These are phyloP conservation scores for Drosophila mayaguana DNA, from an alignment of 2,888 invertebrate species.

Conservation along the genomic window DNA sequence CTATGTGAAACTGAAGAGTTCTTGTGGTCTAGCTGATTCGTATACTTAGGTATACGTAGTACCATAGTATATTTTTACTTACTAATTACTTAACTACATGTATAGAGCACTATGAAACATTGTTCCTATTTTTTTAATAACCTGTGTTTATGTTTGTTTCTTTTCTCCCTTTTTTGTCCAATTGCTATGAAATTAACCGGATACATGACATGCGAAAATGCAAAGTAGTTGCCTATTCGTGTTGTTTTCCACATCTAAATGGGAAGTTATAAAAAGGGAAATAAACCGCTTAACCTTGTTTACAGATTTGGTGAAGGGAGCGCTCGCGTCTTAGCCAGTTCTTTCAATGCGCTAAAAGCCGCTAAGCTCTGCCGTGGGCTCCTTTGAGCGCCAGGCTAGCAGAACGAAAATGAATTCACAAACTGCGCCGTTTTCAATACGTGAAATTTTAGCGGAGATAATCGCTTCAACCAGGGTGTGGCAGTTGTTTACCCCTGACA, in stretches of 20 bases:
- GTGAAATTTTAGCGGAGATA: neutral
- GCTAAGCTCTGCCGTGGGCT: neutral
- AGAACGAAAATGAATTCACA: conserved; percentile 1
- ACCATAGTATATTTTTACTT: neutral
- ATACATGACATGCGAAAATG: conserved; percentile 20
- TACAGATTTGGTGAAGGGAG: neutral
- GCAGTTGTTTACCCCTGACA: conserved; percentile 7
- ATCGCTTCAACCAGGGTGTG: conserved; percentile 29
- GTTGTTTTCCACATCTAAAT: conserved; percentile 2
- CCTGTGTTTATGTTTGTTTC: conserved; percentile 8
- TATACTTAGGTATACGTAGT: neutral
- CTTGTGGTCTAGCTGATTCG: neutral
- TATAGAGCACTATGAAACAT: neutral
- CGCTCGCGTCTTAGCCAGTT: conserved; percentile 14
- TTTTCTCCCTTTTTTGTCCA: conserved; percentile 5
- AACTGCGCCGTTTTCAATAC: conserved; percentile 10
- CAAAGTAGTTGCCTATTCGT: conserved; percentile 10
- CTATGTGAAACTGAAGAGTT: neutral
- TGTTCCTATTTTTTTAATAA: conserved; percentile 14
- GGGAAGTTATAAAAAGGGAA: conserved; percentile 13
- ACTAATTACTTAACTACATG: conserved; percentile 15
- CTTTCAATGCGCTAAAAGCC: conserved; percentile 10
- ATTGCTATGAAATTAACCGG: conserved; percentile 14
- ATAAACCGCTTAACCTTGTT: conserved; percentile 7
- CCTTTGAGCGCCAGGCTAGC: neutral